These are phyloP conservation scores for Cremastobaeus sp. DNA, from an alignment of 2,888 invertebrate genomes.

Conservation along the genomic window DNA sequence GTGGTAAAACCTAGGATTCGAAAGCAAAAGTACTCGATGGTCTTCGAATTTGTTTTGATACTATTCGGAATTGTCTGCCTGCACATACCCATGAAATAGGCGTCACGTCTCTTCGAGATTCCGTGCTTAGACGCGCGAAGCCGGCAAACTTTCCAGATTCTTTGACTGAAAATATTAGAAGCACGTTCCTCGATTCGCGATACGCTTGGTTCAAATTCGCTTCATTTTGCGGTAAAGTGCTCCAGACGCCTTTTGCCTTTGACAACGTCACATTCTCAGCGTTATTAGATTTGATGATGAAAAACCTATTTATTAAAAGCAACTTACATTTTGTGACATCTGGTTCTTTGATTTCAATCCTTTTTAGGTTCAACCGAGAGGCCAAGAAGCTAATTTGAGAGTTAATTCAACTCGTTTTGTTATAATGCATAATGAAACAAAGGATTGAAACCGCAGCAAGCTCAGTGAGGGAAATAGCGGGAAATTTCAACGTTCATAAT, in stretches of 20 bases:
- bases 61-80: background rate
- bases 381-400: too few species aligned
- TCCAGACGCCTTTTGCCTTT: conserved; percentile 98
- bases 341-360: too few species aligned
- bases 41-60: background rate
- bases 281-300: conserved; percentile 98
- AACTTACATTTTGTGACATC: too few species aligned
- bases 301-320: conserved; percentile 82
- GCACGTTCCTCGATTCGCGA: conserved; percentile 94
- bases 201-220: conserved; percentile 96
- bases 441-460: too few species aligned
- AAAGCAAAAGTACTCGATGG: background rate
- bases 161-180: conserved; percentile 97
- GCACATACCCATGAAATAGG: conserved; percentile 89
- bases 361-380: too few species aligned
- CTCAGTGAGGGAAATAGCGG: too few species aligned
- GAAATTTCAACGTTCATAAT: too few species aligned
- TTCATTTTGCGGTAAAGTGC: conserved; percentile 97
- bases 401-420: too few species aligned
- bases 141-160: conserved; percentile 98
- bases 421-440: too few species aligned
- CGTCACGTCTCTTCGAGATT: conserved; percentile 92
- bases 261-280: conserved; percentile 96
- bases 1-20: conserved; percentile 84
- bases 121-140: conserved; percentile 93